phyloP scores from a whole-genome alignment of 1,140 invertebrate genomes.

The Dendroctonus valens region DNA sequence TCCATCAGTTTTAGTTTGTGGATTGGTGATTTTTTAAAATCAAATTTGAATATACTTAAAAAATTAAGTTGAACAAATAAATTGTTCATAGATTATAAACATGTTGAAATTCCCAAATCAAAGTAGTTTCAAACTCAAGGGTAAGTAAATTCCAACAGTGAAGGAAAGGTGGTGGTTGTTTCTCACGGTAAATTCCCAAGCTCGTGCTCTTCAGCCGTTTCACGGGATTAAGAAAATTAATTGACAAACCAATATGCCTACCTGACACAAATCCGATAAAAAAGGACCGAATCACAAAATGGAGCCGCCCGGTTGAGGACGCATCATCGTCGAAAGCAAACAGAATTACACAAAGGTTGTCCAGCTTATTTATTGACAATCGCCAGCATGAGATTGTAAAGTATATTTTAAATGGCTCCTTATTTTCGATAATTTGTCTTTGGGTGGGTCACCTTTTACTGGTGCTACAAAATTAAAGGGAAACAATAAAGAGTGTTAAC shows the following conservation, averaged over 20 bases:
- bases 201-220: constrained; percentile 33
- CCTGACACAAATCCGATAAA: constrained; percentile 37
- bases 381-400: constrained; percentile 22
- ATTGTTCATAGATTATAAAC: too few species aligned
- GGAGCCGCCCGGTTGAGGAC: constrained; percentile 22
- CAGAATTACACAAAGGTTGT: constrained; percentile 28
- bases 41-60: too few species aligned
- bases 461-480: too few species aligned
- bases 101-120: too few species aligned
- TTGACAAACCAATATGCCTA: constrained; percentile 37
- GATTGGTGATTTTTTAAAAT: too few species aligned
- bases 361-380: constrained; percentile 34
- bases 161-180: constrained; percentile 24
- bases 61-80: too few species aligned
- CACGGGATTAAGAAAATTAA: constrained; percentile 36
- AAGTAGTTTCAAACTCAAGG: neutral
- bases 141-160: constrained; percentile 4
- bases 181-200: constrained; percentile 37
- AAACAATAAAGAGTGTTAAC: too few species aligned
- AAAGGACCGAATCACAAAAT: constrained; percentile 32
- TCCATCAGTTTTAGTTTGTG: too few species aligned
- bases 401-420: constrained; percentile 30
- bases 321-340: constrained; percentile 32
- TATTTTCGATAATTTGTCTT: constrained; percentile 21
- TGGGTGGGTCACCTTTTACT: constrained; percentile 17